phyloP scores from a whole-genome alignment of 2,797 vertebrate species.

The Pteronotus mesoamericanus region DNA sequence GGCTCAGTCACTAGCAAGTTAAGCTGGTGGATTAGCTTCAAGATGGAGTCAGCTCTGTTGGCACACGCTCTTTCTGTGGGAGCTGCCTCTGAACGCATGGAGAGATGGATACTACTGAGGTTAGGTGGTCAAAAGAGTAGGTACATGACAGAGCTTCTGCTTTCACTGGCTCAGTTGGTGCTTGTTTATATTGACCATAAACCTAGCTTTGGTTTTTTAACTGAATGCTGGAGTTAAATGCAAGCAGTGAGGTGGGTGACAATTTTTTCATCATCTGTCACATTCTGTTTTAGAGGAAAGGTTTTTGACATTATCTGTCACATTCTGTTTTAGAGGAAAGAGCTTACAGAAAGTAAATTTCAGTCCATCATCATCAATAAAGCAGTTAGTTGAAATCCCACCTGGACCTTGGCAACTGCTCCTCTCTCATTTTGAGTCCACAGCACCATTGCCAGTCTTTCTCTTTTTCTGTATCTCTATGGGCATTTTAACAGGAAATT shows the following conservation, averaged over 20 bases:
- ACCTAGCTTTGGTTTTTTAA: neutral
- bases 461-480: neutral
- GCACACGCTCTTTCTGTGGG: neutral
- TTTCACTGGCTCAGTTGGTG: neutral
- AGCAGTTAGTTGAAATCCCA: slow-evolving; percentile 13
- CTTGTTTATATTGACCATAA: neutral
- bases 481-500: neutral
- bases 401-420: neutral
- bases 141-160: neutral
- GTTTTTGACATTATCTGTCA: neutral
- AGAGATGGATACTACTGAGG: neutral
- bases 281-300: neutral
- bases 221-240: neutral
- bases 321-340: neutral
- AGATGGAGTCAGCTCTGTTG: neutral
- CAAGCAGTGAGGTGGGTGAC: neutral
- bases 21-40: neutral
- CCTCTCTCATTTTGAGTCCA: neutral
- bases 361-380: neutral
- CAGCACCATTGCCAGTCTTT: neutral
- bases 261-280: neutral
- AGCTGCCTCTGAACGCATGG: neutral
- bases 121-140: neutral
- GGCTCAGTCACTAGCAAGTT: neutral
- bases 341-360: neutral